Percentiles rank a stretch among this genome's conserved stretches.
phyloP scores from a whole-genome alignment of 1,140 invertebrate genomes.

The Asobara japonica region DNA sequence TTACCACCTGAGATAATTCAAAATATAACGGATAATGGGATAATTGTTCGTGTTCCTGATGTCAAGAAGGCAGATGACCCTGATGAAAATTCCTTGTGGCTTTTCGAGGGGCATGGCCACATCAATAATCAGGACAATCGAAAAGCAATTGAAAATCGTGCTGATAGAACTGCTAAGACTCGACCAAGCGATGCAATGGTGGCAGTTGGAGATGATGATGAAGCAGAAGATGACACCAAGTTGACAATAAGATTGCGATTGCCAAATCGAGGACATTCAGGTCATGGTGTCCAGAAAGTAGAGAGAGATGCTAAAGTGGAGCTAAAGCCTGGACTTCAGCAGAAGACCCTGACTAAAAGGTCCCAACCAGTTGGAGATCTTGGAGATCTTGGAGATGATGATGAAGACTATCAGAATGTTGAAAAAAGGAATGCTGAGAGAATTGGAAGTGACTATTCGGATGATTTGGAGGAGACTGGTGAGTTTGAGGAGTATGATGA shows the following conservation, averaged over 20 bases:
- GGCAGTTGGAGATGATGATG: constrained; percentile 28
- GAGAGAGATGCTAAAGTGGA: neutral
- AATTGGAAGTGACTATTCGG: constrained; percentile 16
- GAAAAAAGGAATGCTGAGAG: constrained; percentile 13
- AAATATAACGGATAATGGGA: constrained; percentile 28
- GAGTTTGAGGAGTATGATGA: constrained; percentile 18
- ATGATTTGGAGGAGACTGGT: constrained; percentile 19
- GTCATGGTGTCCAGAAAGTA: neutral
- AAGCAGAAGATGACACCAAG: constrained; percentile 17
- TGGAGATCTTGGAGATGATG: neutral
- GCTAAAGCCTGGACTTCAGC: neutral
- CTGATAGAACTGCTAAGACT: neutral
- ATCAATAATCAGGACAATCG: neutral
- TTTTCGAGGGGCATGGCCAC: neutral
- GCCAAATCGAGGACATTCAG: constrained; percentile 15
- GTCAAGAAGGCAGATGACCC: neutral
- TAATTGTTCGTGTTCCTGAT: constrained; percentile 28
- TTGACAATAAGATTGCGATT: constrained; percentile 29
- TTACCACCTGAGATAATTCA: constrained; percentile 29
- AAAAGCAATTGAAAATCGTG: neutral
- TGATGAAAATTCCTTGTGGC: neutral
- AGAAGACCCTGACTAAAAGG: neutral
- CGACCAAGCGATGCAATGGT: constrained; percentile 20
- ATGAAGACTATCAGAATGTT: neutral
- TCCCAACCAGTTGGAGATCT: neutral